Conservation (phyloP, 2,113 vertebrate species). For the Leptobrachium leishanense region DNA sequence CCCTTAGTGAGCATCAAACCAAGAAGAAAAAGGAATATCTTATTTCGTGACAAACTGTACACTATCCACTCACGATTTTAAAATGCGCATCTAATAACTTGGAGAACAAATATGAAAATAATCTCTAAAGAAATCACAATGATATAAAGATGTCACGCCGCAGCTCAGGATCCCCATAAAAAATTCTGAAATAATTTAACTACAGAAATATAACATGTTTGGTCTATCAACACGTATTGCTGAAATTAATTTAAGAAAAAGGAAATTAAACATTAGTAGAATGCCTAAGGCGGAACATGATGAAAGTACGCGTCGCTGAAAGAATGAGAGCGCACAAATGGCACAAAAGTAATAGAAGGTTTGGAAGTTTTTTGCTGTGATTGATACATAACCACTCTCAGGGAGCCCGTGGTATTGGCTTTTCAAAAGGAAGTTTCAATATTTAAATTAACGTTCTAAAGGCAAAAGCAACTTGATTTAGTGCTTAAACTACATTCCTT, state of each 20-base stretch:
- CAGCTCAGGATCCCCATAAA: constrained; percentile 43
- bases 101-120: constrained; percentile 53
- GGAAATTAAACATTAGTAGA: constrained; percentile 35
- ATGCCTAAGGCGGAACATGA: constrained; percentile 40
- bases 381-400: constrained; percentile 13
- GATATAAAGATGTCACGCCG: constrained; percentile 46
- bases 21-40: constrained; percentile 60
- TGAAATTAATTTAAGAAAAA: constrained; percentile 43
- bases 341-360: constrained; percentile 1
- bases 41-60: constrained; percentile 27
- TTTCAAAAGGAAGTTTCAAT: constrained; percentile 39
- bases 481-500: not conserved
- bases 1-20: constrained; percentile 61
- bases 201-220: constrained; percentile 47
- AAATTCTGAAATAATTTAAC: constrained; percentile 19
- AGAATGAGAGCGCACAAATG: constrained; percentile 33
- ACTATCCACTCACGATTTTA: constrained; percentile 38
- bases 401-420: constrained; percentile 20
- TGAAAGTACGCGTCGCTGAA: not conserved
- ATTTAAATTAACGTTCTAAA: constrained; percentile 24
- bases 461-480: not conserved
- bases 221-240: constrained; percentile 48
- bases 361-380: constrained; percentile 39
- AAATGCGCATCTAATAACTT: constrained; percentile 56
- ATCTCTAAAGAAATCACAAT: constrained; percentile 19